Evolutionary conservation across 2,888 invertebrate genomes (phyloP), one percentile per base, ranked within the genome.

Genomic region (Torymus tubicola): DNA sequence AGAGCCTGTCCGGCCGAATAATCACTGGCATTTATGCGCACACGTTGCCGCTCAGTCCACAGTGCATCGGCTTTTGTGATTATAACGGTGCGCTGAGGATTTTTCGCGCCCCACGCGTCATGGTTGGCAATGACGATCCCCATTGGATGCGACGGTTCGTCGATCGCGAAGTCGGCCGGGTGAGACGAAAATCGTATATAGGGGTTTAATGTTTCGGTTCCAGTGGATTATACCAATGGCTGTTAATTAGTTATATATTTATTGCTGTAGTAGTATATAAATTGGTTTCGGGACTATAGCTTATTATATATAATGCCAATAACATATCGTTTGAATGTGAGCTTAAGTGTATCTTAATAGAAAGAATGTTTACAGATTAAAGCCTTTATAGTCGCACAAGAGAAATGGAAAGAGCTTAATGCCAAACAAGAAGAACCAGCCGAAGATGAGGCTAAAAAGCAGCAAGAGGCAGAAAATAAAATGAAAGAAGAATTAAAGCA

Each of bases 41-140:
- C 86, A 92, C 93, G 11, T 90, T 94, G 0, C 91, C 92, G 1
- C 86, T 94, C 18, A 91, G 92, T 2, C 92, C 93, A 84, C 94
- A 93, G 85, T 92, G 95, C 61, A 91, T 95, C 0, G 95, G 94
- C 10, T 93, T 95, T 42, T 94, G 94, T 70, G 95, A 96, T 86
- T 92, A 92, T 60, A 94, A 94, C 84, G 95, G 95, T 18, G 93
- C 94, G 2, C 93, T 95, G 71, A 92, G 94, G 84, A 92, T 95
- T 91, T 94, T 94, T 85, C 90, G 92, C 63, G 87, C 93, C 68
- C 94, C 95, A 0, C 88, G 90, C 11, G 91, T 92, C 85, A 93
- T 94, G 86, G 91, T 92, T 87, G 89, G 91, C 42, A 85, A 90
- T 10, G 84, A 88, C 64, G 93, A 94, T 85, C 83, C 90, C 24